A percentile compares a stretch with the other conserved stretches of the same genome.
Conservation (phyloP, 2,888 invertebrate genomes). For the Clivina fossor region DNA sequence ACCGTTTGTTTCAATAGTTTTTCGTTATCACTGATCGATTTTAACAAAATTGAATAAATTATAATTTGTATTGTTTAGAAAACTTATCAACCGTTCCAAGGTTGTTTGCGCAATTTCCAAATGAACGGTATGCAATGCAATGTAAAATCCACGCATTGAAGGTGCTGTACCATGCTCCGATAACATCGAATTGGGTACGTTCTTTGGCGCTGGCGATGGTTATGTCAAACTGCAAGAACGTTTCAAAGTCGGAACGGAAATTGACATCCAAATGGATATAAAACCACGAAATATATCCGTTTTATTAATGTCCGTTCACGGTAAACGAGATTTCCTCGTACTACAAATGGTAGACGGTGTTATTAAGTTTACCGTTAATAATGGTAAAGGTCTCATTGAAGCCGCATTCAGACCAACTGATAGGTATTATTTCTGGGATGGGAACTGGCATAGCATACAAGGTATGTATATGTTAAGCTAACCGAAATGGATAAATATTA, state of each 20-base stretch:
- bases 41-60: no score
- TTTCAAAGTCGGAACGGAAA: slow-evolving; percentile 76
- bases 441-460: slow-evolving; percentile 89
- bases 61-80: slow-evolving; percentile 16
- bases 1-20: no score
- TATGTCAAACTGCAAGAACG: slow-evolving; percentile 70
- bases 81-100: slow-evolving; percentile 66
- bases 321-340: slow-evolving; percentile 78
- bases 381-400: slow-evolving; percentile 77
- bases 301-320: slow-evolving; percentile 82
- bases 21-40: no score
- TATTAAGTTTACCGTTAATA: slow-evolving; percentile 80
- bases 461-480: no score
- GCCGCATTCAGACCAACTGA: slow-evolving; percentile 69
- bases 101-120: slow-evolving; percentile 78
- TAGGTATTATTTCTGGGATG: slow-evolving; percentile 82
- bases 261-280: slow-evolving; percentile 82
- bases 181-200: slow-evolving; percentile 77
- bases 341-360: slow-evolving; percentile 86
- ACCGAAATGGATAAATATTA: no score
- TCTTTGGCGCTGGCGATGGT: slow-evolving; percentile 79
- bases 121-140: slow-evolving; percentile 68
- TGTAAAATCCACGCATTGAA: slow-evolving; percentile 62
- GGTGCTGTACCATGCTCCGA: slow-evolving; percentile 79
- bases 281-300: slow-evolving; percentile 84